phyloP scores from a whole-genome alignment of 2,113 vertebrate species.

The Oncorhynchus gorbuscha region DNA sequence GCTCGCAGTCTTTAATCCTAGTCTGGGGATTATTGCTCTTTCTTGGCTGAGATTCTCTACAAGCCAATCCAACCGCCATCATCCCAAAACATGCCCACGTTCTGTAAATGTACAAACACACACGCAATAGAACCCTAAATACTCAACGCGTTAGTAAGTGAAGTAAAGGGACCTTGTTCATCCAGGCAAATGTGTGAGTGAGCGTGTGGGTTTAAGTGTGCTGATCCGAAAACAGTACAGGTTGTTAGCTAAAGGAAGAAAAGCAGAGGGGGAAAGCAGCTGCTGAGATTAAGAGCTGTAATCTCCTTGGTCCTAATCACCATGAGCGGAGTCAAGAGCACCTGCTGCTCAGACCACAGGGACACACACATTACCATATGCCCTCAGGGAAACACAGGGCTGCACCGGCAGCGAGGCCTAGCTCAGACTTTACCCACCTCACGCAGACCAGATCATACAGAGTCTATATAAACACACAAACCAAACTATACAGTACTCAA shows the following conservation, averaged over 20 bases:
- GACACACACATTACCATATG: conserved; percentile 33
- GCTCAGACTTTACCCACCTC: background rate
- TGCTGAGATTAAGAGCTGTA: conserved; percentile 63
- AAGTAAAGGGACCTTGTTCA: background rate
- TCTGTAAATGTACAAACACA: background rate
- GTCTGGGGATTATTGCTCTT: conserved; percentile 31
- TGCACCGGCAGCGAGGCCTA: background rate
- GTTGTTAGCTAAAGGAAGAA: conserved; percentile 61
- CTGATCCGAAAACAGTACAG: conserved; percentile 62
- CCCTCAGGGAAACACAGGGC: background rate
- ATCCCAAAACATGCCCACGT: conserved; percentile 12
- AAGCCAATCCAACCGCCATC: conserved; percentile 18
- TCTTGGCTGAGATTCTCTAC: conserved; percentile 21
- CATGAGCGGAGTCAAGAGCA: conserved; percentile 69
- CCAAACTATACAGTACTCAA: background rate
- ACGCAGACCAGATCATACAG: background rate
- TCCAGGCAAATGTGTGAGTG: background rate
- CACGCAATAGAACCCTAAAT: background rate
- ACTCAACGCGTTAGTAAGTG: background rate
- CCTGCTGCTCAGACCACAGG: conserved; percentile 55
- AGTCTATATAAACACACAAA: conserved; percentile 17
- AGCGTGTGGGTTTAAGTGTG: conserved; percentile 4
- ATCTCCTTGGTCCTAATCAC: conserved; percentile 74
- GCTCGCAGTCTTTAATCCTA: conserved; percentile 33
- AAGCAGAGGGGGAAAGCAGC: conserved; percentile 58